phyloP scores from a whole-genome alignment of 1,140 invertebrate species.

The Batillaria attramentaria region DNA sequence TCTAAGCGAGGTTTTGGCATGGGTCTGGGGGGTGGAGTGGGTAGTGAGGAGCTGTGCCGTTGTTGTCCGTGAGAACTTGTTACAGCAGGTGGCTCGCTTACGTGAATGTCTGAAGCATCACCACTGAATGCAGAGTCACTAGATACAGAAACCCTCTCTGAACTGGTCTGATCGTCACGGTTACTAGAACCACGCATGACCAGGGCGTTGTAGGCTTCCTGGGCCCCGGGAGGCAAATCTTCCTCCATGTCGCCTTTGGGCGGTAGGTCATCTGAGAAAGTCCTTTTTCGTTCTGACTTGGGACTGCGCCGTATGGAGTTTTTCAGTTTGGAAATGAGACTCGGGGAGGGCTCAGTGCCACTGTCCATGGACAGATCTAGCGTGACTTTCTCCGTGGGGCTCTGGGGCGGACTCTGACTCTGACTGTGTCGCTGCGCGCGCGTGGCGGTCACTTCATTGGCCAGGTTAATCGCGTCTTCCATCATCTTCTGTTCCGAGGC shows the following conservation, averaged over 20 bases:
- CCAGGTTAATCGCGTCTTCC: slow-evolving; percentile 93
- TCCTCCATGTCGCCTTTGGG: slow-evolving; percentile 57
- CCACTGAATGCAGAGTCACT: slow-evolving; percentile 10
- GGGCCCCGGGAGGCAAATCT: slow-evolving; percentile 75
- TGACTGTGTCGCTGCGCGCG: slow-evolving; percentile 31
- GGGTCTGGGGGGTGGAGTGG: slow-evolving; percentile 7
- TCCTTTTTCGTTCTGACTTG: slow-evolving; percentile 66
- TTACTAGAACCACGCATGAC: slow-evolving; percentile 80
- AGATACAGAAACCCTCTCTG: slow-evolving; percentile 30
- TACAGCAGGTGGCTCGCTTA: background rate
- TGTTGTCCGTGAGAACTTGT: too few species aligned
- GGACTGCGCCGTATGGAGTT: slow-evolving; percentile 74
- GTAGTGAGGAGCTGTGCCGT: too few species aligned
- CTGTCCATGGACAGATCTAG: slow-evolving; percentile 60
- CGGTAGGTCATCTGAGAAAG: slow-evolving; percentile 73
- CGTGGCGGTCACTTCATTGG: slow-evolving; percentile 86
- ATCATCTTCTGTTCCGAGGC: slow-evolving; percentile 93
- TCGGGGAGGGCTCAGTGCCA: slow-evolving; percentile 77
- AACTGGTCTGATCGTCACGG: background rate
- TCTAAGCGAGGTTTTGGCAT: slow-evolving; percentile 23
- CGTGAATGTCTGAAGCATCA: background rate
- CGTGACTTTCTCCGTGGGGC: slow-evolving; percentile 47
- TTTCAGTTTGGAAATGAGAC: slow-evolving; percentile 85
- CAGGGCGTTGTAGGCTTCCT: slow-evolving; percentile 91
- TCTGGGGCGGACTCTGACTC: slow-evolving; percentile 38